Conservation (phyloP, 2,113 vertebrate genomes). For the Amblyopsis rosae region DNA sequence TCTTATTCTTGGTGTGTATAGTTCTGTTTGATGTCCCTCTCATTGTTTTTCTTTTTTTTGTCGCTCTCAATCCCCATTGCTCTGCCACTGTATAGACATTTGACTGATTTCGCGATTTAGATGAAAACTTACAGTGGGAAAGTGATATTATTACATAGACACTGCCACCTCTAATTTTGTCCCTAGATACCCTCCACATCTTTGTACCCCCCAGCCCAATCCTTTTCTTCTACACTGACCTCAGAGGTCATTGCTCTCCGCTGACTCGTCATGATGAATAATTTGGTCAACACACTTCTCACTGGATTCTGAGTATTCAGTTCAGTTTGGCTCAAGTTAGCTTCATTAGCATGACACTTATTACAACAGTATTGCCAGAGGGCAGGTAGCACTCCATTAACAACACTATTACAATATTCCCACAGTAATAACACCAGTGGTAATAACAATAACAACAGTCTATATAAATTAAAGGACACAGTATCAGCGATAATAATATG, state of each 20-base stretch:
- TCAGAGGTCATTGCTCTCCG: constrained; percentile 50
- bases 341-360: too few species aligned
- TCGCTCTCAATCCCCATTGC: not conserved
- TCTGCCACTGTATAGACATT: not conserved
- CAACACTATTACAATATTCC: too few species aligned
- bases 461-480: too few species aligned
- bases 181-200: not conserved
- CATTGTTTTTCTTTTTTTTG: not conserved
- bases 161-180: constrained; percentile 5
- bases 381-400: too few species aligned
- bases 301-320: constrained; percentile 23
- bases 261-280: constrained; percentile 66
- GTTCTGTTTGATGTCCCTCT: not conserved
- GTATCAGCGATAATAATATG: too few species aligned
- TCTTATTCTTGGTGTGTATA: not conserved
- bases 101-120: not conserved
- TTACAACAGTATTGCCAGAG: too few species aligned
- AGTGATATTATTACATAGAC: too few species aligned
- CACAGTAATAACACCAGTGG: too few species aligned
- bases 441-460: too few species aligned
- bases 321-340: too few species aligned
- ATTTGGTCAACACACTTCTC: constrained; percentile 46
- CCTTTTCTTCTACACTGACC: constrained; percentile 45
- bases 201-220: constrained; percentile 28
- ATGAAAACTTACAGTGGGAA: not conserved